Evolutionary conservation across 92 coral and sea anemone species (phyloP), one percentile per base, ranked within the genome.

Genomic region (Phenganax subtilis): DNA sequence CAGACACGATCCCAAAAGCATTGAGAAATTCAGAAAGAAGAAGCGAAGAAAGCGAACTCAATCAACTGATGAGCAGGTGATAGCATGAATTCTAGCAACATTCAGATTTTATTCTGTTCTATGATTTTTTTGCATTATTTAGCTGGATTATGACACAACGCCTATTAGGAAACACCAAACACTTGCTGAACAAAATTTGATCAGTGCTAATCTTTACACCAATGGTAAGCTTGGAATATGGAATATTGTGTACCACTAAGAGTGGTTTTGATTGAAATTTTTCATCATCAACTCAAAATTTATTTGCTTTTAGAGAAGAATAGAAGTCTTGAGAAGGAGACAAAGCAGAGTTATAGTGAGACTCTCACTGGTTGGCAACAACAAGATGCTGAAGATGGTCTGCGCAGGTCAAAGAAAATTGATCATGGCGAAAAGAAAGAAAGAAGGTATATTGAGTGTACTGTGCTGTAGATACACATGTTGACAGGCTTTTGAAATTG

Each of bases 91-190:
- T 61, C 67, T 17, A 28, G 9, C 14, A 28, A 59, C 6, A 59
- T 6, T 59, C 20, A 10, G 65, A 14, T 59, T 14, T 59, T 59
- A 6, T 59, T 10, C 16, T 59, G 1, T 12, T 14, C 10, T 14
- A 25, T 2, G 9, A 64, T 15, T 9, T 64, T n/a, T 64, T 30
- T 30, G 16, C 54, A 57, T 31, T 29, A 0, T 59, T 76, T 60
- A 76, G 81, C 56, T 76, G 31, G 60, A 76, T 29, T 55, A 76
- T 31, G 64, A 15, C 9, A 16, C 69, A 53, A 25, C 83, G 3
- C 91, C 96, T 11, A 94, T 94, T 82, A 92, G 91, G 12, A 94
- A 94, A 84, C 75, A 93, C 60, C 83, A 89, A 74, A 86, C 98
- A 17, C 76, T 86, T 52, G 91, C 98, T 4, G 96, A 94, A 74